A percentile compares a stretch with the other conserved stretches of the same genome.
phyloP scores from a whole-genome alignment of 2,888 invertebrate genomes.

The Eulithis testata region DNA sequence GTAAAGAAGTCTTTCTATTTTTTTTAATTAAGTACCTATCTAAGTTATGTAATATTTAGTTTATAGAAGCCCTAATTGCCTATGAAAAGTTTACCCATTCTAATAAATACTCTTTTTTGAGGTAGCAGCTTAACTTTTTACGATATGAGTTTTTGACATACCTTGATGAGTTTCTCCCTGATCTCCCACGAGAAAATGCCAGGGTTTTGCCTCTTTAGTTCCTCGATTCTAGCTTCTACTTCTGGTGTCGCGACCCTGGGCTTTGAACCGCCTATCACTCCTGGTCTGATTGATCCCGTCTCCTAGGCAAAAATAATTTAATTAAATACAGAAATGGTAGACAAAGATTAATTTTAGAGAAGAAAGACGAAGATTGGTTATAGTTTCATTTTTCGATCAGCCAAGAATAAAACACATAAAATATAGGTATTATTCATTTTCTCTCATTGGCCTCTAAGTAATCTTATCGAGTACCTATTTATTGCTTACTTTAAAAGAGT shows the following conservation, averaged over 20 bases:
- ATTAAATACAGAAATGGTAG: constrained; percentile 8
- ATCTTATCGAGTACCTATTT: too few relatives aligned
- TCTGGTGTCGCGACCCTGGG: constrained; percentile 97
- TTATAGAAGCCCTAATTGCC: too few relatives aligned
- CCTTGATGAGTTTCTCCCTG: constrained; percentile 95
- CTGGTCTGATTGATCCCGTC: constrained; percentile 97
- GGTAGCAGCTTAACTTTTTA: neutral
- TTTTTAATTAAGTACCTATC: too few relatives aligned
- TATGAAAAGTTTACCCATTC: too few relatives aligned
- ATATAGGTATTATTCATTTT: too few relatives aligned
- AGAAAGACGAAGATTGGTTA: neutral
- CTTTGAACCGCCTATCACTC: constrained; percentile 97
- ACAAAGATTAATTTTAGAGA: neutral
- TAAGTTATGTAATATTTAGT: too few relatives aligned
- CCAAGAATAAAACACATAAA: too few relatives aligned
- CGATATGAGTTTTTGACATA: constrained; percentile 43
- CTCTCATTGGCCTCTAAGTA: too few relatives aligned
- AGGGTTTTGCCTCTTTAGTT: constrained; percentile 95
- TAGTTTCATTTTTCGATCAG: neutral
- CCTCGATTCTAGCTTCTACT: constrained; percentile 95
- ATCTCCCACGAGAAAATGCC: constrained; percentile 99
- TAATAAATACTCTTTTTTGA: too few relatives aligned
- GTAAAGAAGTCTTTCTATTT: neutral
- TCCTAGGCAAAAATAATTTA: constrained; percentile 85
- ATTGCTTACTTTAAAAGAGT: too few relatives aligned